phyloP scores from a whole-genome alignment of 1,140 invertebrate genomes.

The Drosophila tristis region DNA sequence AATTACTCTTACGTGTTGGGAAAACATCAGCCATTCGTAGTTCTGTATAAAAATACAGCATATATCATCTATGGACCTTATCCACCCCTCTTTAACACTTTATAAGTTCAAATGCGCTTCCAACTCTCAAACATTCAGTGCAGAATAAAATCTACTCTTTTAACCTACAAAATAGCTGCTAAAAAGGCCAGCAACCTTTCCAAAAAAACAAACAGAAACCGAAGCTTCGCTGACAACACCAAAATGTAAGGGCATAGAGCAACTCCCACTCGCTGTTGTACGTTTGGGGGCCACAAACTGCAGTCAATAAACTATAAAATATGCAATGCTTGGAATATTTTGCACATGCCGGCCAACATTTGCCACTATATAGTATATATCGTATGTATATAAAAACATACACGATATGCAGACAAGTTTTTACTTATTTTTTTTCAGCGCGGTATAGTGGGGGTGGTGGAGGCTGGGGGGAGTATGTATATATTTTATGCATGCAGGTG shows the following conservation, averaged over 20 bases:
- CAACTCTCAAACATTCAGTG: too few relatives aligned
- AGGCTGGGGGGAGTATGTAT: constrained; percentile 49
- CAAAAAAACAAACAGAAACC: constrained; percentile 32
- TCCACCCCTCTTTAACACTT: too few relatives aligned
- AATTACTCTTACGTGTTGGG: too few relatives aligned
- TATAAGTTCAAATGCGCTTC: too few relatives aligned
- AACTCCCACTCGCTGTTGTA: constrained; percentile 8
- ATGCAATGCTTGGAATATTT: constrained; percentile 80
- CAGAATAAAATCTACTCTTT: too few relatives aligned
- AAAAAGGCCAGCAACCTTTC: too few relatives aligned
- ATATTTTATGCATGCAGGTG: constrained; percentile 82
- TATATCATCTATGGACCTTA: too few relatives aligned
- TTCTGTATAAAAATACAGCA: too few relatives aligned
- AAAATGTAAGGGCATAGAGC: constrained; percentile 7
- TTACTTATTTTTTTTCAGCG: constrained; percentile 1
- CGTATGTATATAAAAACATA: neutral
- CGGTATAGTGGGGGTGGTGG: too few relatives aligned
- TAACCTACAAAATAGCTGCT: too few relatives aligned
- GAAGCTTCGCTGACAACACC: too few relatives aligned
- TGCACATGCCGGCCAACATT: constrained; percentile 22
- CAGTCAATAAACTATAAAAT: constrained; percentile 82
- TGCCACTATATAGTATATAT: constrained; percentile 1
- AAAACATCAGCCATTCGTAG: too few relatives aligned
- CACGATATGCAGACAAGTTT: constrained; percentile 23
- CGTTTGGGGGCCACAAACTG: constrained; percentile 17